Percentiles rank a stretch among this genome's conserved stretches.
Conservation (phyloP, 2,113 vertebrate genomes). For the Malurus alboscapulatus region DNA sequence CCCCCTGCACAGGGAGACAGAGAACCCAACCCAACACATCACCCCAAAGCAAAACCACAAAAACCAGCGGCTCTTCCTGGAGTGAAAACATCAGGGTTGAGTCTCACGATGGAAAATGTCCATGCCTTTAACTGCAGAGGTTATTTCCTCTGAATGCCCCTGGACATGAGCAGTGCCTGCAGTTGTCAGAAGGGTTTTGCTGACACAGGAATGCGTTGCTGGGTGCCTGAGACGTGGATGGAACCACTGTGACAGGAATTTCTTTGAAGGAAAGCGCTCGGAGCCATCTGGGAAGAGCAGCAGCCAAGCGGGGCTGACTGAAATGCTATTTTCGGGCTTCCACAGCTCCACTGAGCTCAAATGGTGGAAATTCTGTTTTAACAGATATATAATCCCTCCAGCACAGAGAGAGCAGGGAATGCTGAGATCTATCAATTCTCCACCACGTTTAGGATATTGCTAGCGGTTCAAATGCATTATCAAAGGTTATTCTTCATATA, state of each 20-base stretch:
- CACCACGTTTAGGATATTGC: not conserved
- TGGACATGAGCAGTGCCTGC: not conserved
- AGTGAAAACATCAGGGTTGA: not conserved
- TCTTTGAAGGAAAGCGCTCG: not conserved
- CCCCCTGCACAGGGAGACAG: not conserved
- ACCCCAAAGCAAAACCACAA: not conserved
- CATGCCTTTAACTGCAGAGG: not conserved
- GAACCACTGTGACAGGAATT: not conserved
- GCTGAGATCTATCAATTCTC: not conserved
- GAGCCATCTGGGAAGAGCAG: not conserved
- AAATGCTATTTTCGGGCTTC: not conserved
- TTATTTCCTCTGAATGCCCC: not conserved
- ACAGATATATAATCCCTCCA: not conserved
- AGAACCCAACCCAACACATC: rapidly evolving
- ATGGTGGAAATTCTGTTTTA: not conserved
- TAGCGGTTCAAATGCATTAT: not conserved
- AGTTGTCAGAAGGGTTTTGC: not conserved
- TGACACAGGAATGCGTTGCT: not conserved
- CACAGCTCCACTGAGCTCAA: not conserved
- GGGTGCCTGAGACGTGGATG: not conserved
- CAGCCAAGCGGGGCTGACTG: not conserved
- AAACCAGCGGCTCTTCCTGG: not conserved
- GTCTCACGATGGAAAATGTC: not conserved
- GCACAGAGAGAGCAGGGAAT: not conserved
- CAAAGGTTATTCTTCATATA: not conserved